Base-by-base conservation (phyloP, 2,797 vertebrate species). In the Rhadinocentrus ornatus region DNA sequence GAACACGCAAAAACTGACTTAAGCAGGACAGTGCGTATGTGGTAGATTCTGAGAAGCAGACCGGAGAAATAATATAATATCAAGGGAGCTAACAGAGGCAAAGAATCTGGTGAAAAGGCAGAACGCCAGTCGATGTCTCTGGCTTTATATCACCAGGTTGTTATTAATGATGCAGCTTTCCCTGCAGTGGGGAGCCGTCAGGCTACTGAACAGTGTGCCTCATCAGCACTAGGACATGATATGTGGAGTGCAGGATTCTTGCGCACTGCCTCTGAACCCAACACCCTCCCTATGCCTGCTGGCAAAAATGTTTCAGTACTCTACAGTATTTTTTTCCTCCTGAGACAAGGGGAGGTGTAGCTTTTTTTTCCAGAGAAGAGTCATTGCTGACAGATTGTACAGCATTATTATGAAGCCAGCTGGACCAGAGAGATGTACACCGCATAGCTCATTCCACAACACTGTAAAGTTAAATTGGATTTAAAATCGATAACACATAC, bases 121-220 rank as follows among this genome's bases (percentile, higher is more conserved):
- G 80, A 72, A 79, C 84, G 81, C 73, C 86, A 80, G 89, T 91
- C 62, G 39, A 87, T 86, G 78, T 82, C 75, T 85, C 69, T 34
- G 62, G 69, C 77, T 80, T 85, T 87, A 76, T 87, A 87, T 90
- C 87, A 88, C 79, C 81, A 72, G 82, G 83, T 80, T 57, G 64
- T 90, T 91, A 88, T 91, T 92, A 93, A 93, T 89, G 91, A 90
- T 89, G 86, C 82, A 69, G 84, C 67, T 15, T 56, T 71, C 88
- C 81, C 89, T 87, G 88, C 86, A 89, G 83, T 60, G 73, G 67
- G 79, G 70, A 84, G 87, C 85, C 85, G 82, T 87, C 89, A 79
- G 78, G 81, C 74, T 66, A 73, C 81, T 71, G 59, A 68, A 75
- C 78, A 69, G 77, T 86, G 81, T 61, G 78, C 83, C 71, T 80